phyloP scores from a whole-genome alignment of 1,140 invertebrate genomes.

The Lasaia peninsularis region DNA sequence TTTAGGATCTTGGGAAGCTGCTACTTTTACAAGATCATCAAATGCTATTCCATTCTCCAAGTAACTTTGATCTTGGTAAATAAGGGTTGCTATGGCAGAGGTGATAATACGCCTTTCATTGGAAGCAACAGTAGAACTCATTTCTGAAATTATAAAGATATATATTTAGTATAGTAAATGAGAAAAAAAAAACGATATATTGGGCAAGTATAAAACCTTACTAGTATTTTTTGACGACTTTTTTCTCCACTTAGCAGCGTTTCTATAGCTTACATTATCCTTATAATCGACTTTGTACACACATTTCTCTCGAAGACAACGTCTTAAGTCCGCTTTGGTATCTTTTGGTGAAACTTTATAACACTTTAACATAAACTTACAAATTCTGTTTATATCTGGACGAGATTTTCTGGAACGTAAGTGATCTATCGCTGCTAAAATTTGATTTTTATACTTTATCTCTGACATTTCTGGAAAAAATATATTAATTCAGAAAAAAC shows the following conservation, averaged over 20 bases:
- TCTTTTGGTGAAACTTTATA: conserved; percentile 84
- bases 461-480: conserved; percentile 70
- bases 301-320: conserved; percentile 85
- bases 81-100: conserved; percentile 82
- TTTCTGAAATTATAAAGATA: conserved; percentile 46
- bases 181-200: conserved; percentile 14
- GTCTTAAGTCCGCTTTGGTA: conserved; percentile 85
- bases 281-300: conserved; percentile 93
- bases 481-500: conserved; percentile 14
- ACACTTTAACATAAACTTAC: conserved; percentile 86
- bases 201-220: conserved; percentile 34
- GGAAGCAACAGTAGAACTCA: conserved; percentile 51
- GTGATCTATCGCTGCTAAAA: conserved; percentile 91
- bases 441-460: conserved; percentile 83
- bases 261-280: conserved; percentile 89
- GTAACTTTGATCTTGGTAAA: conserved; percentile 84
- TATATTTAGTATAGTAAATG: conserved; percentile 1
- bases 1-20: conserved; percentile 80
- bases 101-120: conserved; percentile 78
- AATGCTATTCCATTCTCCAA: conserved; percentile 83
- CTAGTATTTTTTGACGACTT: conserved; percentile 56
- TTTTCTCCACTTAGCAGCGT: conserved; percentile 85
- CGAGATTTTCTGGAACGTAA: conserved; percentile 88
- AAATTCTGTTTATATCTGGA: conserved; percentile 89
- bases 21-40: conserved; percentile 80